Percentiles rank a stretch among this genome's conserved stretches.
Evolutionary conservation across 2,797 vertebrate species (phyloP).

Genomic region (Microctenopoma steveboyesi): DNA sequence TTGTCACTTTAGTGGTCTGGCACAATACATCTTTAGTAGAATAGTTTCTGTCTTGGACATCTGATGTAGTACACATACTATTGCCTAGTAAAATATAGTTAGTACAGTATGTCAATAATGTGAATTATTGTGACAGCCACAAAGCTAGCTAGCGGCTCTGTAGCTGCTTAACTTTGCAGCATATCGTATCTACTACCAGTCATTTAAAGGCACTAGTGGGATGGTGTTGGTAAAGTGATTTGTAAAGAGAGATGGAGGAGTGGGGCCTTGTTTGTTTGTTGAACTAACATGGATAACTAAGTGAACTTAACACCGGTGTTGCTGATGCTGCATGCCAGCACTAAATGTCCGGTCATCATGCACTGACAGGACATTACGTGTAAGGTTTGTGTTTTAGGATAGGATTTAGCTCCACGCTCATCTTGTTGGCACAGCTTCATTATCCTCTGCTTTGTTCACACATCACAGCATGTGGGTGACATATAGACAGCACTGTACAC

Average conservation of each 20-base stretch:
- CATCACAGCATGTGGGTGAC: background rate
- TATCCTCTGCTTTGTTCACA: background rate
- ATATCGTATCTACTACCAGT: constrained; percentile 25
- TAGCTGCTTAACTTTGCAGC: constrained; percentile 32
- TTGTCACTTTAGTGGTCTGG: constrained; percentile 22
- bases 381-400: background rate
- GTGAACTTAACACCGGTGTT: background rate
- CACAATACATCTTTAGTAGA: constrained; percentile 1
- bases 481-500: background rate
- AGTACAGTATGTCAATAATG: background rate
- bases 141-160: constrained; percentile 15
- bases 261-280: background rate
- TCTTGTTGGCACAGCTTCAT: rapidly evolving
- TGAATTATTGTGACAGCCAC: constrained; percentile 5
- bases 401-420: background rate
- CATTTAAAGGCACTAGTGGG: constrained; percentile 1
- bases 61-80: background rate
- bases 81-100: background rate
- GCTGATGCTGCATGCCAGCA: background rate
- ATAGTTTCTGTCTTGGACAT: background rate
- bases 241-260: background rate
- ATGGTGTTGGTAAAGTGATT: constrained; percentile 4
- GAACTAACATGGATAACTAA: background rate
- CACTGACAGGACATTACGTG: background rate
- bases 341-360: background rate